phyloP scores from a whole-genome alignment of 2,113 vertebrate genomes.

The Murina feae region DNA sequence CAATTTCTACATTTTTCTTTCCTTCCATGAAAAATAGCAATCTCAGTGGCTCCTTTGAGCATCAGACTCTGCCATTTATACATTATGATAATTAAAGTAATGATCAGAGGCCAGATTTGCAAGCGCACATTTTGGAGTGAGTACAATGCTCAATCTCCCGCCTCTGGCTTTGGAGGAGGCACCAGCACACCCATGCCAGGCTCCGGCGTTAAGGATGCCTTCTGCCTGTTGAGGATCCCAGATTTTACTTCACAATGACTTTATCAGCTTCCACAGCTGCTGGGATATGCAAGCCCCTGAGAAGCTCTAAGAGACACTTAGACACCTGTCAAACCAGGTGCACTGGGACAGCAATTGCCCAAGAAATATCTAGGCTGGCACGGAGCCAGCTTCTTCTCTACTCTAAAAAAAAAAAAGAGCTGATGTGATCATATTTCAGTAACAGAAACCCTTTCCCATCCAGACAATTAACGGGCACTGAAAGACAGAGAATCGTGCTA shows the following conservation, averaged over 20 bases:
- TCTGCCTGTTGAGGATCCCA: background rate
- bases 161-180: background rate
- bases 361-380: slow-evolving; percentile 29
- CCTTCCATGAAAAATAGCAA: background rate
- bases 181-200: background rate
- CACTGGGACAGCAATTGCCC: slow-evolving; percentile 24
- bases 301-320: slow-evolving; percentile 49
- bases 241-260: slow-evolving; percentile 43
- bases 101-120: background rate
- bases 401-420: background rate
- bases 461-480: background rate
- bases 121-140: background rate
- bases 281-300: slow-evolving; percentile 23
- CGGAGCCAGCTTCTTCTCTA: background rate
- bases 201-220: background rate
- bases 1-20: background rate
- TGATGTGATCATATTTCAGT: background rate
- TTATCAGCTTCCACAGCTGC: slow-evolving; percentile 59
- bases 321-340: slow-evolving; percentile 63
- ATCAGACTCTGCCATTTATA: background rate
- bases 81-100: slow-evolving; percentile 40
- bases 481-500: background rate
- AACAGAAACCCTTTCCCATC: background rate
- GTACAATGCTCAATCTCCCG: background rate
- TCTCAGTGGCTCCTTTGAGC: background rate